Evolutionary conservation across 2,888 invertebrate species (phyloP).

Genomic region (Lottia scabra): DNA sequence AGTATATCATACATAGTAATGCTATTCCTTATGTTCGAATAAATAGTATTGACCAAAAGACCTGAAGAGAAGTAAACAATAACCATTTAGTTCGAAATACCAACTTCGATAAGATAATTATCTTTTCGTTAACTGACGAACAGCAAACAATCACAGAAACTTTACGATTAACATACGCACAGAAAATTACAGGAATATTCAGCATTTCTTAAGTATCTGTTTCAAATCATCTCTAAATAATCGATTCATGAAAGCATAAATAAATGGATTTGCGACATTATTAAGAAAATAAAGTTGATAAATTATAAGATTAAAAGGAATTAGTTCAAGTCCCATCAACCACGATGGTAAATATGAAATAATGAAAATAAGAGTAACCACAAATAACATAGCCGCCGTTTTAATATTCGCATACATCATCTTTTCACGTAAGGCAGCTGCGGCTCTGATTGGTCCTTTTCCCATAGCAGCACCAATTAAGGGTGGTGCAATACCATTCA

Average conservation of each 20-base stretch:
- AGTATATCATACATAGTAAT: no score
- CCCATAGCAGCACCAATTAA: slow-evolving; percentile 12
- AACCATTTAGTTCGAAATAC: no score
- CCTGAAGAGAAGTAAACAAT: no score
- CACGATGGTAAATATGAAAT: slow-evolving; percentile 67
- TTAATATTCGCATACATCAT: slow-evolving; percentile 61
- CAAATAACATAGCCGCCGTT: slow-evolving; percentile 68
- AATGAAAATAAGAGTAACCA: slow-evolving; percentile 66
- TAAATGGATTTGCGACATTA: slow-evolving; percentile 67
- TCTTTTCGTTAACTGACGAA: no score
- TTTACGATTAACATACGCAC: no score
- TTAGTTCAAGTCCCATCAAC: slow-evolving; percentile 57
- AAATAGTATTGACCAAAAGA: no score
- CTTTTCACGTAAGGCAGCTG: slow-evolving; percentile 46
- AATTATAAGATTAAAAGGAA: slow-evolving; percentile 53
- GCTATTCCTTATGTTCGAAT: no score
- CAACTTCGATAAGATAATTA: no score
- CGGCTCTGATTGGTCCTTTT: slow-evolving; percentile 24
- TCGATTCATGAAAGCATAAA: slow-evolving; percentile 68
- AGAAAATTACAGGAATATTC: background rate
- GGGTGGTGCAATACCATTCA: slow-evolving; percentile 12
- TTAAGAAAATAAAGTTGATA: slow-evolving; percentile 68
- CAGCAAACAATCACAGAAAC: no score
- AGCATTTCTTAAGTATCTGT: slow-evolving; percentile 13
- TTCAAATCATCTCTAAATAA: slow-evolving; percentile 62